These are phyloP conservation scores for Belonocnema kinseyi DNA, from an alignment of 1,140 invertebrate genomes.

Conservation along the genomic window DNA sequence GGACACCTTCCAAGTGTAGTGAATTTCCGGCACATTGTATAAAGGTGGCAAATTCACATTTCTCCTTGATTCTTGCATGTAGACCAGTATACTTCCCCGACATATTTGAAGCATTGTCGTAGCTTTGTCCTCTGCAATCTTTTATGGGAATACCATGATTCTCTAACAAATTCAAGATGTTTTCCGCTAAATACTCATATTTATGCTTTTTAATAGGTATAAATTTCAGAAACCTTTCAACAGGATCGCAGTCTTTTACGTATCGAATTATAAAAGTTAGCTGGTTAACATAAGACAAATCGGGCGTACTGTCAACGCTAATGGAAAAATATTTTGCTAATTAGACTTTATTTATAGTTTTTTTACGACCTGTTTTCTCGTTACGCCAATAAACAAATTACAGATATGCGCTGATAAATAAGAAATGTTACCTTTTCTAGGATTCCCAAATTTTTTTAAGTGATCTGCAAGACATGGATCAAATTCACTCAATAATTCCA, in stretches of 20 bases:
- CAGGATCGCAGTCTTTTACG: conserved; percentile 6
- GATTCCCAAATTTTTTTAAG: background rate
- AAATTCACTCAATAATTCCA: too few species aligned
- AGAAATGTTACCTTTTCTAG: conserved; percentile 38
- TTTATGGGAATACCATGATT: conserved; percentile 56
- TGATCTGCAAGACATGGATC: too few species aligned
- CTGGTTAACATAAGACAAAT: conserved; percentile 54
- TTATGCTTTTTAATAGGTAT: conserved; percentile 34
- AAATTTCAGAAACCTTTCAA: conserved; percentile 39
- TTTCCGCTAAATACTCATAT: conserved; percentile 51
- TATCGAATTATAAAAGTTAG: conserved; percentile 51
- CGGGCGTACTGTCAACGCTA: conserved; percentile 68
- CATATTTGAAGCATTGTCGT: too few species aligned
- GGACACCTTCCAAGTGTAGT: too few species aligned
- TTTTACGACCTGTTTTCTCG: conserved; percentile 51
- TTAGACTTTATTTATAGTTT: conserved; percentile 55
- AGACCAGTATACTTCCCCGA: too few species aligned
- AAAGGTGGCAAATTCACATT: too few species aligned
- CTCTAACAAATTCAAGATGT: conserved; percentile 54
- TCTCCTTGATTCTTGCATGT: too few species aligned
- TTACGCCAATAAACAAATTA: conserved; percentile 55
- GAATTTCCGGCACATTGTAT: too few species aligned
- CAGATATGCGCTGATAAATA: conserved; percentile 52
- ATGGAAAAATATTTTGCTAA: conserved; percentile 66
- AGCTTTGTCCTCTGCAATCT: conserved; percentile 47